Evolutionary conservation across 2,113 vertebrate species (phyloP).

Genomic region (Cynopterus brachyotis): DNA sequence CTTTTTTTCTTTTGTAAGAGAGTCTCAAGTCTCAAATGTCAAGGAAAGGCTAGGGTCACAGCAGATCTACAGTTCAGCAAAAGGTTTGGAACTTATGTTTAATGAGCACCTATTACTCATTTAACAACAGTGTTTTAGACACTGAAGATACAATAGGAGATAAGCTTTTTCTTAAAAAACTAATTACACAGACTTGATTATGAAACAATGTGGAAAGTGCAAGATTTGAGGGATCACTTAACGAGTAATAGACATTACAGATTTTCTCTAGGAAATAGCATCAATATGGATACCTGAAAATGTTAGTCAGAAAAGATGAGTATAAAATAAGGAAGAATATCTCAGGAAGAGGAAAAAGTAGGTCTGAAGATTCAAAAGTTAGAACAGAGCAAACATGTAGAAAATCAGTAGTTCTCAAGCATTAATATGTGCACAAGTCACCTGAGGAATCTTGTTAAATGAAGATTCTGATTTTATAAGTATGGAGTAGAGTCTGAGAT

Average conservation of each 20-base stretch:
- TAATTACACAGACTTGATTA: neutral
- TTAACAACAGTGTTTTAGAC: neutral
- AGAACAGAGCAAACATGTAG: neutral
- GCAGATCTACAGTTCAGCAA: neutral
- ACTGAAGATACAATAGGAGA: neutral
- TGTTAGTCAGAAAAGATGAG: neutral
- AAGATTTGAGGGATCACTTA: neutral
- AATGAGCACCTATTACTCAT: neutral
- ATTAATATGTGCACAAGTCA: neutral
- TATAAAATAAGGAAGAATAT: neutral
- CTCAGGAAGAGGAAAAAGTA: neutral
- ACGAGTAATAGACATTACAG: neutral
- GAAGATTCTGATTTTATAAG: neutral
- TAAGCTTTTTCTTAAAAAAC: neutral
- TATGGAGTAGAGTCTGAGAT: neutral
- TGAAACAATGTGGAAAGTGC: neutral
- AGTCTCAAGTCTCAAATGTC: neutral
- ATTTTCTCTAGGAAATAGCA: neutral
- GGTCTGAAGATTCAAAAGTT: neutral
- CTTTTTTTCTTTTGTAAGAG: neutral
- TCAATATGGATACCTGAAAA: neutral
- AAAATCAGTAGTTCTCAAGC: neutral
- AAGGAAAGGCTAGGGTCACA: neutral
- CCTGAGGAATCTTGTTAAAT: neutral
- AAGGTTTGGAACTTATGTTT: neutral